Evolutionary conservation across 1,140 invertebrate species (phyloP), one percentile per base, ranked within the genome.

Genomic region (Cyclina sinensis): DNA sequence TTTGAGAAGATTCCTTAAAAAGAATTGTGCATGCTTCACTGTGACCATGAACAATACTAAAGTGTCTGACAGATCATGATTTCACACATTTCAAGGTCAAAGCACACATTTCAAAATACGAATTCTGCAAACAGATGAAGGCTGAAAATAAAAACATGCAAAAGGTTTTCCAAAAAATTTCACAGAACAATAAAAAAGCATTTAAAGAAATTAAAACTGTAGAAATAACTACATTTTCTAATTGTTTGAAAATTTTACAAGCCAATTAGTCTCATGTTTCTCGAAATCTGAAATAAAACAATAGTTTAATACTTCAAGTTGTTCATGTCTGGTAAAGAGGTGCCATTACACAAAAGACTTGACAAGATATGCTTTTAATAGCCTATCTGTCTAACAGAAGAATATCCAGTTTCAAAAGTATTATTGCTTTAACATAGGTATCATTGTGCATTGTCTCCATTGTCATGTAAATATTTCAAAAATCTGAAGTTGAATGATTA

Each of bases 361-460:
- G 74, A 78, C 74, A 78, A 78, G 74, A 78, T 78, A 78, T n/a
- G 46, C 32, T 78, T 54, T 18, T 39, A 78, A 54, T 37, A 37
- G 35, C 65, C 14, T 70, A 70, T 70, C 37, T 70, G 30, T 35
- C 21, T 0, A 18, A 37, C 35, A 62, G 14, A 70, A 70, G 14
- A 37, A 30, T 70, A 70, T 70, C 65, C 37, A 2, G 35, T 70
- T 70, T 70, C 65, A 62, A 62, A 62, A 62, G 24, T 24, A 27
- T 24, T 62, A 1, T 27, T 37, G 16, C 65, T 37, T 70, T 37
- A 70, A 70, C 65, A 70, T 70, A n/a, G 24, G 18, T 27, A 35
- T 70, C 32, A 70, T n/a, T 70, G 65, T 70, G 37, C 27, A 37
- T 37, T 37, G 32, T 37, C 32, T 70, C 37, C 27, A 37, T 7